Conservation (phyloP, 2,888 invertebrate genomes). For the Philereme vetulata region DNA sequence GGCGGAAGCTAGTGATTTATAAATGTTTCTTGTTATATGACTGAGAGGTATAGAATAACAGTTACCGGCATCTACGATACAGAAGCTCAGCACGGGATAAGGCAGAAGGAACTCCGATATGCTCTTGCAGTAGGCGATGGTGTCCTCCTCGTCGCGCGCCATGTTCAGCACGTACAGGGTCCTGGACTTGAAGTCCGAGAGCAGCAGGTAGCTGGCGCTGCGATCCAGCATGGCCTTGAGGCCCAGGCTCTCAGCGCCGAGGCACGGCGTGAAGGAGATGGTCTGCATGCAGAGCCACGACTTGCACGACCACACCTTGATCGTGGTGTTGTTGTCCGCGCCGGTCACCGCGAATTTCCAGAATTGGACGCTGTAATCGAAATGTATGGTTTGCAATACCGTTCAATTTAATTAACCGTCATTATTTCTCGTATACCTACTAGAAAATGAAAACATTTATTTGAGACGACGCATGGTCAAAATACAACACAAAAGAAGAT, state of each 20-base stretch:
- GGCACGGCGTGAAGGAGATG: constrained; percentile 86
- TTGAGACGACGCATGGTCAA: too few species aligned
- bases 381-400: too few species aligned
- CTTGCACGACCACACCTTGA: constrained; percentile 98
- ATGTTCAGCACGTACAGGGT: constrained; percentile 92
- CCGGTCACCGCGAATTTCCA: constrained; percentile 98
- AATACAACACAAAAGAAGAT: too few species aligned
- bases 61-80: constrained; percentile 91
- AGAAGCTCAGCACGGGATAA: constrained; percentile 94
- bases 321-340: constrained; percentile 93
- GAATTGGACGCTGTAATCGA: constrained; percentile 83
- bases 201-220: constrained; percentile 92
- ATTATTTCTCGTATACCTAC: too few species aligned
- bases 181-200: constrained; percentile 94
- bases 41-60: not conserved
- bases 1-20: too few species aligned
- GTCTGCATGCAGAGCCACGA: constrained; percentile 97
- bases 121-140: constrained; percentile 86
- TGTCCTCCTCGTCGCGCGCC: constrained; percentile 76
- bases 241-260: constrained; percentile 64
- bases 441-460: too few species aligned
- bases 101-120: constrained; percentile 94
- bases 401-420: too few species aligned
- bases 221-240: constrained; percentile 93
- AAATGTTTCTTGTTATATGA: too few species aligned